Conservation (phyloP, 2,113 vertebrate species). For the Sander vitreus region DNA sequence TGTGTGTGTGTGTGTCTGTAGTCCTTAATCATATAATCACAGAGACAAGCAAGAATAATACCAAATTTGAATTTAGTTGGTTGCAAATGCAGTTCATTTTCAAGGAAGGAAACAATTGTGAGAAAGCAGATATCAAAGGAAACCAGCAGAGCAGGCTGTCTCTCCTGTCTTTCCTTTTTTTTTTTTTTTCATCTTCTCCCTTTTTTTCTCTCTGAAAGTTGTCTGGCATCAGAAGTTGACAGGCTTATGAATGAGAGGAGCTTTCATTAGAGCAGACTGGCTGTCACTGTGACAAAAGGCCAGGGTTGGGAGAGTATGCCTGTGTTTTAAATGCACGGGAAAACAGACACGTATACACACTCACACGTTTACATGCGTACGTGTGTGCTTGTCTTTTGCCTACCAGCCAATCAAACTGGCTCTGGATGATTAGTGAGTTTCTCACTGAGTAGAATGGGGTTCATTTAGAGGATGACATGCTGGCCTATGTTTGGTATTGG, state of each 20-base stretch:
- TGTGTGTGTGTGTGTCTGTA: not conserved
- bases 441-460: not conserved
- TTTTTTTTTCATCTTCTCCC: not conserved
- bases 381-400: not conserved
- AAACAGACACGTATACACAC: conserved; percentile 25
- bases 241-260: conserved; percentile 59
- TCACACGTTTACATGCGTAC: not conserved
- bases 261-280: conserved; percentile 78
- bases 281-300: conserved; percentile 78
- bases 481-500: not conserved
- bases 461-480: not conserved
- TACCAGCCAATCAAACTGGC: not conserved
- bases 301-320: conserved; percentile 31
- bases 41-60: not conserved
- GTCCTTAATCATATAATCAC: conserved; percentile 6
- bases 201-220: conserved; percentile 43
- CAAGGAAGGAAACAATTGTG: conserved; percentile 1
- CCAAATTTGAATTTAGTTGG: conserved; percentile 17
- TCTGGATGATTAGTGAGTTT: conserved; percentile 4
- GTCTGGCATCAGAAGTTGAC: conserved; percentile 59
- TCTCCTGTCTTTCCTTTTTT: not conserved
- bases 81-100: conserved; percentile 11
- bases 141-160: not conserved
- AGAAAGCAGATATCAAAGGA: conserved; percentile 39
- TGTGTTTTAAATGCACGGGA: conserved; percentile 29